Evolutionary conservation across 1,140 invertebrate species (phyloP).

Genomic region (Drosophila kurseongensis): DNA sequence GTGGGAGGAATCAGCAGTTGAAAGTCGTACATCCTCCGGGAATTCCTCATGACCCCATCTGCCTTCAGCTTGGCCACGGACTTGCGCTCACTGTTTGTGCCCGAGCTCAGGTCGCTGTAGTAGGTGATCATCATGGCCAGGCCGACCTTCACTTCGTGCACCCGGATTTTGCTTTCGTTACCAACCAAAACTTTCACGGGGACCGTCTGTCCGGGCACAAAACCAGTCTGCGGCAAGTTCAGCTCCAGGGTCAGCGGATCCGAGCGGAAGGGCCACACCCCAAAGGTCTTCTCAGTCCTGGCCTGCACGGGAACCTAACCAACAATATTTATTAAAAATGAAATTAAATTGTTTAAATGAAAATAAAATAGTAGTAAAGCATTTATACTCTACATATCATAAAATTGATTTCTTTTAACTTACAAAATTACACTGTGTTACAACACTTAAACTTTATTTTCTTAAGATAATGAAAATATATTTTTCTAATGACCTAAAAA

Average conservation of each 20-base stretch:
- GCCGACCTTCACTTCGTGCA: constrained; percentile 85
- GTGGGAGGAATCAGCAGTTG: constrained; percentile 88
- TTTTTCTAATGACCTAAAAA: too few relatives aligned
- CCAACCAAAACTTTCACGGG: constrained; percentile 53
- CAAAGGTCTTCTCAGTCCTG: constrained; percentile 67
- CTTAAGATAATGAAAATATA: too few relatives aligned
- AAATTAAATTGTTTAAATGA: too few relatives aligned
- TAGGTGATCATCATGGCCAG: constrained; percentile 85
- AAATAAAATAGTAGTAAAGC: too few relatives aligned
- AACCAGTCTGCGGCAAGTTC: constrained; percentile 69
- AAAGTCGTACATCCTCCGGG: constrained; percentile 53
- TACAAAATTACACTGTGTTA: too few relatives aligned
- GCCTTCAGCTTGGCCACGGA: constrained; percentile 85
- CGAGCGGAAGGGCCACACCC: constrained; percentile 67
- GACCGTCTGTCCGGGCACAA: constrained; percentile 71
- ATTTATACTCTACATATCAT: too few relatives aligned
- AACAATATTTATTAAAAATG: too few relatives aligned
- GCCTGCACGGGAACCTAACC: constrained; percentile 33
- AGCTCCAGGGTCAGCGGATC: constrained; percentile 59
- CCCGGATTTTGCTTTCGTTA: constrained; percentile 85
- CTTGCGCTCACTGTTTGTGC: constrained; percentile 85
- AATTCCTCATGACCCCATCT: constrained; percentile 85
- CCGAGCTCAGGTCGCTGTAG: constrained; percentile 85
- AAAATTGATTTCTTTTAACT: too few relatives aligned
- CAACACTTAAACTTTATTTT: too few relatives aligned